phyloP scores from a whole-genome alignment of 1,140 invertebrate genomes.

The Campoletis sonorensis region DNA sequence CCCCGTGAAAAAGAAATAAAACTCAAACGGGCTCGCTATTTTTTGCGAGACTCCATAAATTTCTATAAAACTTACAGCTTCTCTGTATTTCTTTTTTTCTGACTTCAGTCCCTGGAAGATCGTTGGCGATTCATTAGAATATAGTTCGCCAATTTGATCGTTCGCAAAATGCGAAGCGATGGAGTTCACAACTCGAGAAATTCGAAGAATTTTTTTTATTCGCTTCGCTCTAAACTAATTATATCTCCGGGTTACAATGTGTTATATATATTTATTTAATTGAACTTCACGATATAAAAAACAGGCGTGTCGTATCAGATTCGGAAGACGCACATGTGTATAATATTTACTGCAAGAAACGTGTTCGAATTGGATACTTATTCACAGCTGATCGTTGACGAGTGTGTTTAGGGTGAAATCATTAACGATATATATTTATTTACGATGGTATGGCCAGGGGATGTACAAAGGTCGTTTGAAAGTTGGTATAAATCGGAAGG shows the following conservation, averaged over 20 bases:
- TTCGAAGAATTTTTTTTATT: neutral
- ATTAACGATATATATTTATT: neutral
- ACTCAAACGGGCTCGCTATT: neutral
- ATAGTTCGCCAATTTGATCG: slow-evolving; percentile 51
- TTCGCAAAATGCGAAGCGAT: slow-evolving; percentile 31
- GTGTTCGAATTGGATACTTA: slow-evolving; percentile 18
- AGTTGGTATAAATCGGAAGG: neutral
- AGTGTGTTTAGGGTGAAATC: neutral
- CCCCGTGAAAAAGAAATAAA: neutral
- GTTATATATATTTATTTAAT: neutral
- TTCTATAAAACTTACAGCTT: slow-evolving; percentile 49
- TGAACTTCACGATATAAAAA: slow-evolving; percentile 3
- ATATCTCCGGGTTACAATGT: no score
- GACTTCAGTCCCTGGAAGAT: slow-evolving; percentile 19
- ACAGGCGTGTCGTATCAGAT: slow-evolving; percentile 13
- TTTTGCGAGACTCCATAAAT: slow-evolving; percentile 49
- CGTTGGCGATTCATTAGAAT: slow-evolving; percentile 47
- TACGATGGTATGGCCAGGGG: neutral
- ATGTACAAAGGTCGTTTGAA: slow-evolving; percentile 14
- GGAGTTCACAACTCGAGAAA: slow-evolving; percentile 7
- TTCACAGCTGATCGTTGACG: slow-evolving; percentile 40
- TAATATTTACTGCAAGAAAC: slow-evolving; percentile 2
- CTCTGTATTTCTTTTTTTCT: neutral
- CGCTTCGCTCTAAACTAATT: no score
- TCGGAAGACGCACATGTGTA: slow-evolving; percentile 41